Base-by-base conservation (phyloP, 1,140 invertebrate genomes). In the Oryctes rhinoceros region DNA sequence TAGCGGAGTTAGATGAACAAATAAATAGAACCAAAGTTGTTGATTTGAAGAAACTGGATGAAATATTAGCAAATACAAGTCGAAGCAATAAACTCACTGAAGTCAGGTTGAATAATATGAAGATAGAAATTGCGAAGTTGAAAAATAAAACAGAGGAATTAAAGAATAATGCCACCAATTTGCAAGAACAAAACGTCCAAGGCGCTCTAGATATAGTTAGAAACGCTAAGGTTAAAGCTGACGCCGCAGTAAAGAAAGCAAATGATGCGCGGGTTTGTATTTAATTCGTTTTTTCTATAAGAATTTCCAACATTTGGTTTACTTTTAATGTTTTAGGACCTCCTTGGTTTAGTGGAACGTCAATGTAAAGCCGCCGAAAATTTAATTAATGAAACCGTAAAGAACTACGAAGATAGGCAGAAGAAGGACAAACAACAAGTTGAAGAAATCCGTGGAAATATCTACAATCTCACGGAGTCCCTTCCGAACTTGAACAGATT, bases 111-210 rank as follows among this genome's bases (percentile, higher is more conserved):
- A 92, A 93, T 74, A 91, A 91, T n/a, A 86, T 98, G 48, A 92
- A 94, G 85, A 89, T 90, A 59, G 92, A 93, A 81, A 94, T 94
- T 0, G 90, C 94, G 24, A 89, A 90, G 15, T 89, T 99, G 4
- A 93, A 96, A 85, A 88, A 91, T 53, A 90, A 93, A 82, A 96
- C 95, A 2, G 87, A 91, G 76, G 90, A 94, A 44, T 89, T 99
- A 30, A 94, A 94, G 83, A 92, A 94, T 78, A 96, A 97, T 85
- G 96, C 96, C 11, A 98, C 96, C 0, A 93, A 94, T 85, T 89
- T 99, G 37, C 96, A 98, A 87, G 97, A 98, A 89, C 95, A 94
- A 4, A 97, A 99, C 88, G 95, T 99, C 49, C 95, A 97, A 89
- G 97, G 97, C 67, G 97, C 97, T 2, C 89, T 98, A 65, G 97